Base-by-base conservation (phyloP, 1,140 invertebrate species). In the Anadara kagoshimensis region DNA sequence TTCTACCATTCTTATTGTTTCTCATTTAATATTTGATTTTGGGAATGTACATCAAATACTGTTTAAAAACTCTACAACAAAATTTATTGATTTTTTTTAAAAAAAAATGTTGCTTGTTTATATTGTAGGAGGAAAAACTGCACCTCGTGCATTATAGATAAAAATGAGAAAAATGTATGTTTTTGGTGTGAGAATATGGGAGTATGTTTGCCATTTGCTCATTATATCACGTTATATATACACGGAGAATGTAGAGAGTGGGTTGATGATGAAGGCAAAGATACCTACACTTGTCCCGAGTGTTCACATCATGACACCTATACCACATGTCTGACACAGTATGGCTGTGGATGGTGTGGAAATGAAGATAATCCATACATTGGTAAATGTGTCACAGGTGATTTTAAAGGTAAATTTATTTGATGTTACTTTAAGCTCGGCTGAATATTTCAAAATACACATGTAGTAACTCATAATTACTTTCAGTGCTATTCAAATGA, bases 261-360 rank as follows among this genome's bases (percentile, higher is more conserved):
- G 96, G 92, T 97, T 49, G 96, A 98, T 75, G 86, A 79, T 59
- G 76, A 86, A 16, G 69, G 81, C 75, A 56, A 78, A 64, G 20
- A 75, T 36, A 58, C 70, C 0, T 63, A 69, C 59, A 75, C 65
- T 76, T 98, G 96, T 87, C 94, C 94, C 83, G 93, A 94, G 22
- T 98, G 97, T 85, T 91, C 92, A 14, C 90, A 92, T 4, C 93
- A 95, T 81, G 90, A 89, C 0, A 95, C 95, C 64, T 98, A 96
- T 83, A 93, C 93, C 0, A 91, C 92, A 0, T 98, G 97, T 85
- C 86, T 98, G 43, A 91, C 93, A 14, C 93, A 94, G 0, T 91
- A 97, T 56, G 94, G 94, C 63, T 98, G 97, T 89, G 97, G 97
- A 10, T 99, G 97, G 97, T 98, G 96, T 88, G 95, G 96, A 80